phyloP scores from a whole-genome alignment of 2,797 vertebrate genomes.

The Malurus splendens region DNA sequence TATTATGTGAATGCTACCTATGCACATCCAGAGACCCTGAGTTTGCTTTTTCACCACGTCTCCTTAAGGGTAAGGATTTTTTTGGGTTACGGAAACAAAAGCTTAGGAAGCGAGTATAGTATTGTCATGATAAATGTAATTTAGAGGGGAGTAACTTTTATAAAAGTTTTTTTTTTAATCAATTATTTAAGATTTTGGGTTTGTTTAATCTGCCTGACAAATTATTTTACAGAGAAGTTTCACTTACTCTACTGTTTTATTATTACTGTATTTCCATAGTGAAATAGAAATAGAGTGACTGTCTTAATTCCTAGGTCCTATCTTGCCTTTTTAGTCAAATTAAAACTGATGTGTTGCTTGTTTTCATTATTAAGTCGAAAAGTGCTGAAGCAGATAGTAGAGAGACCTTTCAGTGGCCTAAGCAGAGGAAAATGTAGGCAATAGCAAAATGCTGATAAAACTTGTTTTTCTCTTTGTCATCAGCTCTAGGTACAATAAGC shows the following conservation, averaged over 20 bases:
- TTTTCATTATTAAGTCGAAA: neutral
- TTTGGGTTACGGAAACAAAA: neutral
- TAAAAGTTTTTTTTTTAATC: neutral
- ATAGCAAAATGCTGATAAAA: neutral
- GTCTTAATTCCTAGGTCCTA: neutral
- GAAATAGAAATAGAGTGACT: neutral
- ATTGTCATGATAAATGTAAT: neutral
- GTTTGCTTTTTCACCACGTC: neutral
- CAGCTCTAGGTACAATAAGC: neutral
- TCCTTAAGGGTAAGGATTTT: neutral
- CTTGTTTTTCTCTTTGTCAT: neutral
- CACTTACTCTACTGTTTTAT: neutral
- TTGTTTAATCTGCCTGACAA: neutral
- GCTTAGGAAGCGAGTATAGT: neutral
- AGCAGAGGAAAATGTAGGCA: neutral
- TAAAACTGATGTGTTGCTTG: neutral
- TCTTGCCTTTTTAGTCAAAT: neutral
- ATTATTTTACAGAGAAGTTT: neutral
- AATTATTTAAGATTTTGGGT: neutral
- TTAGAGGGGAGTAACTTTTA: neutral
- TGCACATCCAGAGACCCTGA: neutral
- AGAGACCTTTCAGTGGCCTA: neutral
- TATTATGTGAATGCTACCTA: neutral
- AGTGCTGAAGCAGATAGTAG: neutral
- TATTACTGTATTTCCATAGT: neutral